These are phyloP conservation scores for Lasiommata megera DNA, from an alignment of 2,888 invertebrate species.

Conservation along the genomic window DNA sequence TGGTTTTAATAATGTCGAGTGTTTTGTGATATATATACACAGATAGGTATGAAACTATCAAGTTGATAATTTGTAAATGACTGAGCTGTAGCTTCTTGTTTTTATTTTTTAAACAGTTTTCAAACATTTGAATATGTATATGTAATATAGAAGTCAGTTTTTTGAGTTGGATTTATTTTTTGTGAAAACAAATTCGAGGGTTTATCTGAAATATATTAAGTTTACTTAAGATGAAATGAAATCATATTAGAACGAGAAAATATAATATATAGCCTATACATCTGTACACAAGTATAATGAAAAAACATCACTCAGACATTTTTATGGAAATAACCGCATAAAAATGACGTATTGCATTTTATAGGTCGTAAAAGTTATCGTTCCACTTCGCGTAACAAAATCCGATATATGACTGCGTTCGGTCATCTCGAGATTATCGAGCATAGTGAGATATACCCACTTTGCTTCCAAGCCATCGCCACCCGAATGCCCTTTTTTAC, in stretches of 20 bases:
- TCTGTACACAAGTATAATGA: background rate
- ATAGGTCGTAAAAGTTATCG: conserved; percentile 49
- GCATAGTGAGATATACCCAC: conserved; percentile 59
- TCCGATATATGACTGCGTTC: conserved; percentile 37
- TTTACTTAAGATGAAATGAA: too few relatives aligned
- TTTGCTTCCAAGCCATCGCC: conserved; percentile 75
- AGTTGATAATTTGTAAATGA: too few relatives aligned
- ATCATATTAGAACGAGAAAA: too few relatives aligned
- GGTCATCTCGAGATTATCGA: conserved; percentile 60
- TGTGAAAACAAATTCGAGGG: too few relatives aligned
- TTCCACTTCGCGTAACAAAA: conserved; percentile 52
- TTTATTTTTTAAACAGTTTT: too few relatives aligned
- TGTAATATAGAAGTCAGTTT: too few relatives aligned
- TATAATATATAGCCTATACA: too few relatives aligned
- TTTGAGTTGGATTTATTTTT: too few relatives aligned
- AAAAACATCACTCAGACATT: conserved; percentile 13
- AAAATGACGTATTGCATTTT: conserved; percentile 31
- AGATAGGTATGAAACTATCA: background rate
- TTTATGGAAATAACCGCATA: conserved; percentile 13
- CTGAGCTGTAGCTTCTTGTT: too few relatives aligned
- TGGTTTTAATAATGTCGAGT: conserved; percentile 56
- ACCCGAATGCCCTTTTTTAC: conserved; percentile 75
- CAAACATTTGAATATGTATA: too few relatives aligned
- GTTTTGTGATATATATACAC: conserved; percentile 37
- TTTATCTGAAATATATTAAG: too few relatives aligned